Evolutionary conservation across 2,888 invertebrate species (phyloP).

Genomic region (Biston stratarius): DNA sequence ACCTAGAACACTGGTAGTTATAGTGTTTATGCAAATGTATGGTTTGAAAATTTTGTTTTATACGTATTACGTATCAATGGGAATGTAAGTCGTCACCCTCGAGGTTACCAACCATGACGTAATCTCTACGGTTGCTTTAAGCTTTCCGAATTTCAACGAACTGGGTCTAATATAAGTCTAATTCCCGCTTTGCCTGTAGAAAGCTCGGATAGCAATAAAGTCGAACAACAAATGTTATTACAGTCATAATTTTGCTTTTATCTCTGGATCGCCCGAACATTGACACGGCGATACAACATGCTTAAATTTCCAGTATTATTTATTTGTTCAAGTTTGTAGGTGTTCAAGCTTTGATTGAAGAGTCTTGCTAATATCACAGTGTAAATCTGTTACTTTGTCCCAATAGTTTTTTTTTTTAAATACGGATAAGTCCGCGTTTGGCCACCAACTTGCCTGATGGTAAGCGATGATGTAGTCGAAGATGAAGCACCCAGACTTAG

Average conservation of each 20-base stretch:
- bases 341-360: neutral
- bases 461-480: no score
- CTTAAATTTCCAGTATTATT: slow-evolving; percentile 4
- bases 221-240: slow-evolving; percentile 30
- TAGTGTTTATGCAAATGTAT: neutral
- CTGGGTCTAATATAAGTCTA: slow-evolving; percentile 30
- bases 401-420: no score
- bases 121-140: slow-evolving; percentile 44
- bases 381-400: no score
- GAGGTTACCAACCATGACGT: slow-evolving; percentile 37
- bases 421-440: no score
- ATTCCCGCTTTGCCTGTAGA: slow-evolving; percentile 33
- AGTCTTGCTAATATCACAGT: neutral
- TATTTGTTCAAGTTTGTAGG: neutral
- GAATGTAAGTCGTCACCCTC: neutral
- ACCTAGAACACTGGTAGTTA: no score
- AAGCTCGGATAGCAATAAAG: slow-evolving; percentile 34
- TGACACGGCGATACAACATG: slow-evolving; percentile 6
- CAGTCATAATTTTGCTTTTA: slow-evolving; percentile 26
- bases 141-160: slow-evolving; percentile 37
- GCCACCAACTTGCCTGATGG: no score
- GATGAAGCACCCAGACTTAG: no score
- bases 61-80: neutral
- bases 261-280: slow-evolving; percentile 16
- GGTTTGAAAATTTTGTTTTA: neutral